Evolutionary conservation across 2,113 vertebrate genomes (phyloP).

Genomic region (Melanerpes formicivorus): DNA sequence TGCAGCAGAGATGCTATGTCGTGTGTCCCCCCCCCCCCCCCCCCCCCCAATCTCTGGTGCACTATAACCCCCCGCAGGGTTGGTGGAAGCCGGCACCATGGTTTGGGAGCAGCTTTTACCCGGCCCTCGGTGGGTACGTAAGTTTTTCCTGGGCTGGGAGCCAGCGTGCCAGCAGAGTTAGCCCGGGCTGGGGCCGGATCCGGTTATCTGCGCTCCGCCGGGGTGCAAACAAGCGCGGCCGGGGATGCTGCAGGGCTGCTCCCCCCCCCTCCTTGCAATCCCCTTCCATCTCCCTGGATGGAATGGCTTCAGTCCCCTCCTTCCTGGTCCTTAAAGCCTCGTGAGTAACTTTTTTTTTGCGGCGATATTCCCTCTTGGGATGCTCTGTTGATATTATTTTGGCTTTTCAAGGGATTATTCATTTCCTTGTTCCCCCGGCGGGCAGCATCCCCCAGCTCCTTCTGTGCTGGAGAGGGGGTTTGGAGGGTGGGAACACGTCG

Average conservation of each 20-base stretch:
- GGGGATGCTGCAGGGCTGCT: neutral
- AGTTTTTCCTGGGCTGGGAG: neutral
- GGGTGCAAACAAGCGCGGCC: neutral
- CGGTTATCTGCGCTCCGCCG: neutral
- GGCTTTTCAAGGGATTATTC: neutral
- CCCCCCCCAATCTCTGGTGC: too few species aligned
- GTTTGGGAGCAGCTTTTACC: neutral
- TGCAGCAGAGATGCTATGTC: too few species aligned
- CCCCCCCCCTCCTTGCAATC: fast-evolving
- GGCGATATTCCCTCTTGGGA: neutral
- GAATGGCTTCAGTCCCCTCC: neutral
- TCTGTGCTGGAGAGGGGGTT: neutral
- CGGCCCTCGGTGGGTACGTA: neutral
- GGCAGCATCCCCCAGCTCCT: neutral
- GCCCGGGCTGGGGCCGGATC: neutral
- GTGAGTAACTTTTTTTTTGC: neutral
- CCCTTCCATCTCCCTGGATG: fast-evolving
- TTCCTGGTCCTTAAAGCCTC: neutral
- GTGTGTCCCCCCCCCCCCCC: too few species aligned
- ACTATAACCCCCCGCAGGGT: neutral
- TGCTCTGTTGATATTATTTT: neutral
- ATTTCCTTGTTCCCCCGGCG: neutral
- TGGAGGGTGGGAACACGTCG: neutral
- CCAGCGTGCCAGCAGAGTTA: neutral
- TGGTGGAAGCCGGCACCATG: neutral